Conservation (phyloP, 1,140 invertebrate species). For the fruit fly (Drosophila melanogaster) region Release_6_plus_ISO1_MT NT_033777.3:12772501-12773000, state of each 20-base stretch:
- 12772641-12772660: slow-evolving; percentile 51
- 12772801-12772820: no score
- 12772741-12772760: not conserved
- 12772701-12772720: slow-evolving; percentile 30
- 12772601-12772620: slow-evolving; percentile 78
- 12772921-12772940: no score
- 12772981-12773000: not conserved
- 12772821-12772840: no score
- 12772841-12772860: no score
- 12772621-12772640: slow-evolving; percentile 81
- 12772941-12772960: no score
- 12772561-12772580: slow-evolving; percentile 57
- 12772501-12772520: slow-evolving; percentile 49
- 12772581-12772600: slow-evolving; percentile 44
- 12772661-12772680: slow-evolving; percentile 36
- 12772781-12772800: no score
- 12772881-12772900: no score
- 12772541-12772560: slow-evolving; percentile 81
- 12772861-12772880: no score
- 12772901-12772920: no score
- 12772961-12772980: no score
- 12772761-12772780: no score
- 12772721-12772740: slow-evolving; percentile 7
- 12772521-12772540: slow-evolving; percentile 79
- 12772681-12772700: slow-evolving; percentile 14